These are phyloP conservation scores for Spicauda simplicius DNA, from an alignment of 2,888 invertebrate genomes.

Conservation along the genomic window DNA sequence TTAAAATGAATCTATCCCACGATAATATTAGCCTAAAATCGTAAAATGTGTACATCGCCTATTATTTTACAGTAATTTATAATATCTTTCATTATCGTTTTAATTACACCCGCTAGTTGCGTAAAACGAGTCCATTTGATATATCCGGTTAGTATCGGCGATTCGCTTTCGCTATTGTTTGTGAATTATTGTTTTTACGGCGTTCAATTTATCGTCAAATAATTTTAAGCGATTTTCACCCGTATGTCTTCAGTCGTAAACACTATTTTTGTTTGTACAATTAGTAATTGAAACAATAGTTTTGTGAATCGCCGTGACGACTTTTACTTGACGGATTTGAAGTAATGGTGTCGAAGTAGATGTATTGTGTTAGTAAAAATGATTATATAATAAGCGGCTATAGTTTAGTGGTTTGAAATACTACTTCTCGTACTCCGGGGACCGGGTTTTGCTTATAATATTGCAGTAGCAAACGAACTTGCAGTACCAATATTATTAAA, in stretches of 20 bases:
- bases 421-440: too few species aligned
- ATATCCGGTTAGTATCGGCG: constrained; percentile 42
- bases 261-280: not conserved
- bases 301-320: constrained; percentile 37
- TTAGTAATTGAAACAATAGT: constrained; percentile 15
- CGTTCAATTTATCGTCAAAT: constrained; percentile 1
- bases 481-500: too few species aligned
- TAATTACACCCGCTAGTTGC: constrained; percentile 14
- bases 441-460: too few species aligned
- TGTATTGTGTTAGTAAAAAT: constrained; percentile 15
- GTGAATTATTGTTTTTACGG: constrained; percentile 25
- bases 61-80: not conserved
- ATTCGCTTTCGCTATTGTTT: constrained; percentile 53
- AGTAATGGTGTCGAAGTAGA: constrained; percentile 3
- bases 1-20: too few species aligned
- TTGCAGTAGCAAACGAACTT: too few species aligned
- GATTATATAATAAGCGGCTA: not conserved
- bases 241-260: not conserved
- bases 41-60: not conserved
- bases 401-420: too few species aligned
- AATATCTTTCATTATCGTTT: constrained; percentile 9
- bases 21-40: too few species aligned
- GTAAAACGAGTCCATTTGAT: constrained; percentile 21
- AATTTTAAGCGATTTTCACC: not conserved
- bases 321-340: constrained; percentile 38